Conservation (phyloP, 2,113 vertebrate species). For the Ceuthmochares aereus region DNA sequence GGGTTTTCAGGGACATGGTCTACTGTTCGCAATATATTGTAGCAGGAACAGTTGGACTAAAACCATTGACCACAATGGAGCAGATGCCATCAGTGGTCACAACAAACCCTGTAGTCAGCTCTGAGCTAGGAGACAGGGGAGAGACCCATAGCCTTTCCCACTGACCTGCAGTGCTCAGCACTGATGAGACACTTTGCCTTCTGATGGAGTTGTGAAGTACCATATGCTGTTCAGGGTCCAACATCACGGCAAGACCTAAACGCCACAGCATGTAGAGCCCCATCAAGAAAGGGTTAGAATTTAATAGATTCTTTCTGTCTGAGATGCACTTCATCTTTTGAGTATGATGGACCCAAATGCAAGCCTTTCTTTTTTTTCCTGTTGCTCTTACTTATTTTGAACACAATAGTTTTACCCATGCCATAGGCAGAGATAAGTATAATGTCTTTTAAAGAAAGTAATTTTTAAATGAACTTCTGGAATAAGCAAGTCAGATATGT, state of each 20-base stretch:
- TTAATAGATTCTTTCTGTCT: background rate
- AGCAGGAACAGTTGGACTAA: background rate
- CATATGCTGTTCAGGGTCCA: background rate
- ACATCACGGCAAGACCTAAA: background rate
- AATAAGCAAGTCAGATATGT: background rate
- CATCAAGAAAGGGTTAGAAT: background rate
- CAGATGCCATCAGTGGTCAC: background rate
- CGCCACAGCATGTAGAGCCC: background rate
- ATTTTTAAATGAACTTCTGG: background rate
- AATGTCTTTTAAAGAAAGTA: background rate
- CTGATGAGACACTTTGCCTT: background rate
- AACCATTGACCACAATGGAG: accelerated
- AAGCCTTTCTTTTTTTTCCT: background rate
- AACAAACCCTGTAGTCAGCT: background rate
- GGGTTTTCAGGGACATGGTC: accelerated
- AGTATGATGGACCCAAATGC: background rate
- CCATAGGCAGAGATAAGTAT: background rate
- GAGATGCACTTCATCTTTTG: background rate
- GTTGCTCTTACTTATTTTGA: background rate
- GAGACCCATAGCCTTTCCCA: background rate
- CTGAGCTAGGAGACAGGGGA: background rate
- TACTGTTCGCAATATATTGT: accelerated
- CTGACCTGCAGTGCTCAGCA: background rate
- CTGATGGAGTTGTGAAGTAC: background rate
- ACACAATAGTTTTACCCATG: background rate